A percentile compares a stretch with the other conserved stretches of the same genome.
Conservation (phyloP, 2,113 vertebrate genomes). For the Marmota flaviventris region DNA sequence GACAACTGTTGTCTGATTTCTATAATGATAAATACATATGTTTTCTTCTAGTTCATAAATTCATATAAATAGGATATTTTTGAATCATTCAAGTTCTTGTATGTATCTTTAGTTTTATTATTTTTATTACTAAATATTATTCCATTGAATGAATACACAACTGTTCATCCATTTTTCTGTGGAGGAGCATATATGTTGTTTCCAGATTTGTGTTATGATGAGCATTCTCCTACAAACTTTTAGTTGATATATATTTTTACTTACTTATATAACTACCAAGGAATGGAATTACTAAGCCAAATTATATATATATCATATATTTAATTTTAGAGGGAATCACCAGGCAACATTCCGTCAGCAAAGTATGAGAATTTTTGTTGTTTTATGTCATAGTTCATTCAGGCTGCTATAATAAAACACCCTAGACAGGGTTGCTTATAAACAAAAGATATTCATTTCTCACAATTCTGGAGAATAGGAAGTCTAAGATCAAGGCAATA, state of each 20-base stretch:
- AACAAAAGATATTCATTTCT: background rate
- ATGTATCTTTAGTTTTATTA: background rate
- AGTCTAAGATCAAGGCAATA: background rate
- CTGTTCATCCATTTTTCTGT: constrained; percentile 13
- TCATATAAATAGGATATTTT: background rate
- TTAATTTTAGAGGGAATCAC: background rate
- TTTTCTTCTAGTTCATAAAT: background rate
- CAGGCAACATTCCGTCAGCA: background rate
- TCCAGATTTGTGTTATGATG: background rate
- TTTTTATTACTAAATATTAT: constrained; percentile 23
- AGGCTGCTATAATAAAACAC: background rate
- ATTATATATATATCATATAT: background rate
- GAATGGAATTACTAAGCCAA: background rate
- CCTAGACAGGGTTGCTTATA: background rate
- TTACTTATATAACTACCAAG: constrained; percentile 5
- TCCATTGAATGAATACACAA: background rate
- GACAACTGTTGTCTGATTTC: background rate
- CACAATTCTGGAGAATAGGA: background rate
- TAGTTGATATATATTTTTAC: background rate
- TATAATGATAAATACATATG: background rate
- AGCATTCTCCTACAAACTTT: background rate
- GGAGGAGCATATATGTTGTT: background rate
- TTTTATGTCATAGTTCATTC: background rate
- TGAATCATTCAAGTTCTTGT: background rate
- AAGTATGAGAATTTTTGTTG: background rate